Conservation (phyloP, 2,797 vertebrate genomes). For the Lutra lutra region DNA sequence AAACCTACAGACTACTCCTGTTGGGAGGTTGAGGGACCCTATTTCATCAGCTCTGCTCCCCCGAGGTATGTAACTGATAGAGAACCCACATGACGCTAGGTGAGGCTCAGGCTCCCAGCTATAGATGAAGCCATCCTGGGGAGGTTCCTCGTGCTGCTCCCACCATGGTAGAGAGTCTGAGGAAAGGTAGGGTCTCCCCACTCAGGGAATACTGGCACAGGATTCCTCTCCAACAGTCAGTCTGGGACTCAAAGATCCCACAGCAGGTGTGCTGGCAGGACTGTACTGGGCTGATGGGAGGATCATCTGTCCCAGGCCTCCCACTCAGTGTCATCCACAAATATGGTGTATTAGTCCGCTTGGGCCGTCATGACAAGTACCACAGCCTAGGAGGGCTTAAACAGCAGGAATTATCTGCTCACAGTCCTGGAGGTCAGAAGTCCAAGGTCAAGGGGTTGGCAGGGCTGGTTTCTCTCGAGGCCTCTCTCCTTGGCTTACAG, state of each 20-base stretch:
- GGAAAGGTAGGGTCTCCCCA: too few species aligned
- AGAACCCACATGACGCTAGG: not conserved
- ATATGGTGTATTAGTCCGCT: not conserved
- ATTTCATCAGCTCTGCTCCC: not conserved
- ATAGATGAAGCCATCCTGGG: too few species aligned
- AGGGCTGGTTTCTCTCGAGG: not conserved
- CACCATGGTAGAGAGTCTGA: not conserved
- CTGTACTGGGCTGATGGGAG: too few species aligned
- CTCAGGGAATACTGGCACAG: not conserved
- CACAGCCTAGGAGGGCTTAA: not conserved
- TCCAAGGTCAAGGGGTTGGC: not conserved
- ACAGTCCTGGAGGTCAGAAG: not conserved
- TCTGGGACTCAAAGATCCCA: too few species aligned
- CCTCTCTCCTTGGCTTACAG: not conserved
- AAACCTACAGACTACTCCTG: not conserved
- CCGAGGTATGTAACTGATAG: not conserved
- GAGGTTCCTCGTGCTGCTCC: not conserved
- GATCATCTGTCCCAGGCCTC: not conserved
- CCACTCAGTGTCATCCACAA: not conserved
- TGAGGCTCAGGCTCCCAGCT: not conserved
- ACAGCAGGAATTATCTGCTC: not conserved
- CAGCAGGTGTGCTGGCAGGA: too few species aligned
- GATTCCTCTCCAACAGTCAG: not conserved
- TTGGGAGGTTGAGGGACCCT: not conserved
- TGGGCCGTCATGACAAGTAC: not conserved